Evolutionary conservation across 2,888 invertebrate genomes (phyloP).

Genomic region (Melolontha melolontha): DNA sequence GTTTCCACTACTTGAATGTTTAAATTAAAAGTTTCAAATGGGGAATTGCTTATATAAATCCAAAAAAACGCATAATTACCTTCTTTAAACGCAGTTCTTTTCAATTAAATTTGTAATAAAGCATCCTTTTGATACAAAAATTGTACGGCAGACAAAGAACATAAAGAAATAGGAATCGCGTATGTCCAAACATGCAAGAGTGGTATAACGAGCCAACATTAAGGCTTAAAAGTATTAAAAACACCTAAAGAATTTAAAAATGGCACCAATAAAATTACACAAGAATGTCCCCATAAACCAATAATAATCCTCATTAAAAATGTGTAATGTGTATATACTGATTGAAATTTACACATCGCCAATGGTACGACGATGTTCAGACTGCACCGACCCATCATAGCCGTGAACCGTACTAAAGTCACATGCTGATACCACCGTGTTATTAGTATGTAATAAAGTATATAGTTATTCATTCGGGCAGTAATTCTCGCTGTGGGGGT

Average conservation of each 20-base stretch:
- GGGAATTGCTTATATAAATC: too few species aligned
- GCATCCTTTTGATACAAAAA: too few species aligned
- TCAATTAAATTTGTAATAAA: too few species aligned
- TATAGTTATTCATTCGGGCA: constrained; percentile 67
- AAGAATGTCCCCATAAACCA: constrained; percentile 46
- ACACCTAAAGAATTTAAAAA: constrained; percentile 42
- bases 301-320: constrained; percentile 51
- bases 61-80: too few species aligned
- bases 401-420: constrained; percentile 57
- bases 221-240: constrained; percentile 39
- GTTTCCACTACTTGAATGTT: too few species aligned
- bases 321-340: constrained; percentile 49
- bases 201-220: constrained; percentile 46
- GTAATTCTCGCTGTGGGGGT: constrained; percentile 66
- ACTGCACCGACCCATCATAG: constrained; percentile 59
- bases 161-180: too few species aligned
- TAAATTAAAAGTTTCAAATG: too few species aligned
- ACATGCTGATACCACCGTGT: constrained; percentile 65
- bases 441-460: constrained; percentile 68
- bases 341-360: constrained; percentile 55
- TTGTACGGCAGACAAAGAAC: too few species aligned
- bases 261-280: constrained; percentile 41
- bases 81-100: too few species aligned
- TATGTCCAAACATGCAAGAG: background rate
- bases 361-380: constrained; percentile 49